phyloP scores from a whole-genome alignment of 2,797 vertebrate species.

The Squalus acanthias region DNA sequence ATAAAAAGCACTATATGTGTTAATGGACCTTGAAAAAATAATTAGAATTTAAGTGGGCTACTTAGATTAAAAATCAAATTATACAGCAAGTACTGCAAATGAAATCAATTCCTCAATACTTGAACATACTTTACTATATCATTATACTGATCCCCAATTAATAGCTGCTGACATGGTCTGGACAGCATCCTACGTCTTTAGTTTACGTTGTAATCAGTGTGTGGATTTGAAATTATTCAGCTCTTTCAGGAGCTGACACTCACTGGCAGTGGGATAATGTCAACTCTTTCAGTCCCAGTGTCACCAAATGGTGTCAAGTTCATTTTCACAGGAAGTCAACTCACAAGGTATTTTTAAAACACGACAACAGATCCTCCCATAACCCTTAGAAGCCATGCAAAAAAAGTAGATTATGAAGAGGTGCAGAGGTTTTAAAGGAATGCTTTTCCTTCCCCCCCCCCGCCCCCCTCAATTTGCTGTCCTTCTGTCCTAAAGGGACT shows the following conservation, averaged over 20 bases:
- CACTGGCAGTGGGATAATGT: neutral
- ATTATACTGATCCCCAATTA: neutral
- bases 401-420: neutral
- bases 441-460: neutral
- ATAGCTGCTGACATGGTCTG: neutral
- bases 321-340: neutral
- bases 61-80: constrained; percentile 34
- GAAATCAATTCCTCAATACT: constrained; percentile 9
- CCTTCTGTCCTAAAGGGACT: neutral
- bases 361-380: neutral
- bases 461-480: neutral
- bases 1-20: neutral
- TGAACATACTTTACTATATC: neutral
- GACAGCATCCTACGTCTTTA: neutral
- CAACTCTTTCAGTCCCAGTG: neutral
- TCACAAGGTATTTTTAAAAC: neutral
- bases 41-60: constrained; percentile 24
- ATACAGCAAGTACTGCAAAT: neutral
- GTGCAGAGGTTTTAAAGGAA: neutral
- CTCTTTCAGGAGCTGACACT: neutral
- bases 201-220: neutral
- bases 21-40: constrained; percentile 27
- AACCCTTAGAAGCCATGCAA: neutral
- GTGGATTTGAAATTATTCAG: constrained; percentile 18
- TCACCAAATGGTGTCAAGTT: neutral